Base-by-base conservation (phyloP, 2,797 vertebrate species). In the Amblyraja radiata region DNA sequence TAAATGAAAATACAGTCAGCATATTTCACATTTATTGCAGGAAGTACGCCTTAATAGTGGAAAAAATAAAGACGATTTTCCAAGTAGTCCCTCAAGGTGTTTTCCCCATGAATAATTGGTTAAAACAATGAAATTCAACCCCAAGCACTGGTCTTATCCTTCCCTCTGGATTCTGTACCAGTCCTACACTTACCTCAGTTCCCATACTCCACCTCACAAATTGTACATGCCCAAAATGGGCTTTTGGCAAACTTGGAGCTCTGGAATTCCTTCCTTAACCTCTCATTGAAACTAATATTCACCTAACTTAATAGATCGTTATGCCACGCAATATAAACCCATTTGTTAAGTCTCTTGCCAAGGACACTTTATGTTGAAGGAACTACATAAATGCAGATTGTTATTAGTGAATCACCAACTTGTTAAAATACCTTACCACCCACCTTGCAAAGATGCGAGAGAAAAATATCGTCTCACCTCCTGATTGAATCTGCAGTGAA, bases 401-500 rank as follows among this genome's bases (percentile, higher is more conserved):
- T 86, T 86, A 28, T 32, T n/a, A n/a, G n/a, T 18, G 63, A 68
- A 36, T 68, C 54, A 28, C 58, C 25, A 11, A 86, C 83, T 86
- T 84, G 28, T 28, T 61, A 88, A 32, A 88, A 16, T 32, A 65
- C 13, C n/a, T 88, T 8, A 9, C n/a, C 18, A 63, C 16, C 61
- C 63, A 36, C 28, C 61, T 36, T 21, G 61, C 61, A 36, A 21
- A 0, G n/a, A 63, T 68, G 32, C 32, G 8, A 68, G n/a, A 36
- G 16, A 36, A 18, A 68, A 18, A 88, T 8, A 88, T 68, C 16
- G 61, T 0, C 8, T 68, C 94, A 99, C 99, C 98, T 99, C 98
- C 95, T 99, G 99, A 95, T 99, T 99, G 95, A 99, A 99, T 94
- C 98, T 97, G 95, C 99, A 99, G 96, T 96, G 98, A 8, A 99